phyloP scores from a whole-genome alignment of 1,140 invertebrate genomes.

The Doryteuthis pealeii region DNA sequence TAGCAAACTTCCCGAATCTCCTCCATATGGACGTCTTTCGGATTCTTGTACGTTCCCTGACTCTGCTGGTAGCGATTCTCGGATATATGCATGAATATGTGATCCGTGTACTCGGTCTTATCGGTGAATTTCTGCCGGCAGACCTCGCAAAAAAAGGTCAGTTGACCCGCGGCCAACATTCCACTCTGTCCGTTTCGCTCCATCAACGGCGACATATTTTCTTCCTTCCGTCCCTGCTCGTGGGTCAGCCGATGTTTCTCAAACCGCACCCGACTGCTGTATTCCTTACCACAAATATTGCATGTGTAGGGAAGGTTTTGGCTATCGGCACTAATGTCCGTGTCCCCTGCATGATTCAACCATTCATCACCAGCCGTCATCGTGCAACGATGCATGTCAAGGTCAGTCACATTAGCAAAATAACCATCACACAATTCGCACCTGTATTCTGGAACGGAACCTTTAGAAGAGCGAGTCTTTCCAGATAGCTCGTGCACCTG shows the following conservation, averaged over 20 bases:
- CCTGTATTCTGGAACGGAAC: neutral
- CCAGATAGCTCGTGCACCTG: constrained; percentile 57
- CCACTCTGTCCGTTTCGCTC: neutral
- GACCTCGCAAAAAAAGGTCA: neutral
- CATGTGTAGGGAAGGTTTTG: neutral
- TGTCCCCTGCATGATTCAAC: neutral
- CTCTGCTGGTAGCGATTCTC: neutral
- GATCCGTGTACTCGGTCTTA: neutral
- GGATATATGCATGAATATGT: neutral
- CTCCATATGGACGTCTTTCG: neutral
- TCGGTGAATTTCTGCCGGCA: constrained; percentile 1
- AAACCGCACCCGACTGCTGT: neutral
- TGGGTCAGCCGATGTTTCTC: neutral
- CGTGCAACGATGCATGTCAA: neutral
- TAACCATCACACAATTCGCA: neutral
- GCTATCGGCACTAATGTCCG: neutral
- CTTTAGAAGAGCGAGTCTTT: neutral
- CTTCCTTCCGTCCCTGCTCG: no score
- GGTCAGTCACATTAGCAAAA: neutral
- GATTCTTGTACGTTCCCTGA: neutral
- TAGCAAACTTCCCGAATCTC: neutral
- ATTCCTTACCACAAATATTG: neutral
- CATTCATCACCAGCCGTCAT: neutral
- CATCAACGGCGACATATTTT: neutral
- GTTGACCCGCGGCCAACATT: neutral